Evolutionary conservation across 2,113 vertebrate species (phyloP), one percentile per base, ranked within the genome.

Genomic region (Prunella fulvescens): DNA sequence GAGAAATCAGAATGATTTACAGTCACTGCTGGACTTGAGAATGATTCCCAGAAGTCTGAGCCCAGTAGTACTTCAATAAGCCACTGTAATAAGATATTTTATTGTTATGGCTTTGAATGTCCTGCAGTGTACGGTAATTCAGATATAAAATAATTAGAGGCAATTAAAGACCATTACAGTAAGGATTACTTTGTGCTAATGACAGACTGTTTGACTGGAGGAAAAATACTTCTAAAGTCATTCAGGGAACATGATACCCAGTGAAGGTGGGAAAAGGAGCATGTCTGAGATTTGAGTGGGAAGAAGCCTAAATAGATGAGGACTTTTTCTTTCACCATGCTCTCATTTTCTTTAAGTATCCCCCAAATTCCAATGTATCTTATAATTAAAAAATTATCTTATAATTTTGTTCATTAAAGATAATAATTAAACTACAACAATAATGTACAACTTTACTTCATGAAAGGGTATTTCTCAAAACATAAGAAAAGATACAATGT

Each of bases 81-180:
- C 91, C 74, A 89, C 88, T 78, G 88, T 96, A 96, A 97, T 96
- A 96, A 97, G 90, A 90, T 95, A 97, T 97, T 97, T 97, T 95
- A 96, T 96, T 97, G 90, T 96, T 93, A 97, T 96, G 83, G 60
- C 96, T 97, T 81, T 96, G 96, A 96, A 94, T 95, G 94, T 97
- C 91, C 95, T 97, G 58, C 87, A 95, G 91, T 97, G 92, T 97
- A 96, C 6, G 3, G 90, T 91, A 97, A 97, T 96, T 97, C 95
- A 96, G 82, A 97, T 95, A 93, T 96, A 97, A 98, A 98, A 97
- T 97, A 97, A 97, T 97, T 98, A 97, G 97, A 95, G 88, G 87
- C 96, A 97, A 98, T 98, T 96, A 98, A 96, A 96, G 86, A 56
- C 76, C 90, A 95, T 97, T 98, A 96, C 70, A 74, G 72, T 80